Evolutionary conservation across 2,113 vertebrate genomes (phyloP).

Genomic region (Bubo scandiacus): DNA sequence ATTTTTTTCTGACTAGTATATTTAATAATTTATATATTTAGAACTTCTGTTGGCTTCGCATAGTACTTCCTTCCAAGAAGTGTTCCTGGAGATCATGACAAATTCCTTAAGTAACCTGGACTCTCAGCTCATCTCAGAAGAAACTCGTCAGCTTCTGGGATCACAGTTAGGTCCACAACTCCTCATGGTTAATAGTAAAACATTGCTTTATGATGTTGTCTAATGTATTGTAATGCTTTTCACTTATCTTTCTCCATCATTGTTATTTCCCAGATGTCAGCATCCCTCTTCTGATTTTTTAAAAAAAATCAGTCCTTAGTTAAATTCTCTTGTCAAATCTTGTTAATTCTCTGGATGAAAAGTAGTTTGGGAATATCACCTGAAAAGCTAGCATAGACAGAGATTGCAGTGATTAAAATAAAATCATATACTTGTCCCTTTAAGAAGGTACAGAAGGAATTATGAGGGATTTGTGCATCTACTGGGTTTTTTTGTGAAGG

Average conservation of each 20-base stretch:
- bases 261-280: neutral
- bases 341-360: neutral
- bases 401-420: neutral
- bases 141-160: neutral
- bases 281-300: neutral
- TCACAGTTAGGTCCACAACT: neutral
- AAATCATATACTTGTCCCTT: neutral
- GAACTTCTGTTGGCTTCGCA: neutral
- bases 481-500: neutral
- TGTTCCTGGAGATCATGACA: neutral
- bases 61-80: neutral
- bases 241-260: neutral
- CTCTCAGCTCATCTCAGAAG: neutral
- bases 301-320: neutral
- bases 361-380: neutral
- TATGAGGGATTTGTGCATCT: neutral
- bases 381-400: neutral
- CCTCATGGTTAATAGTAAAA: neutral
- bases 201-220: neutral
- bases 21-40: neutral
- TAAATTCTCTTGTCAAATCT: neutral
- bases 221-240: neutral
- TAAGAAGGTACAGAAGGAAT: neutral
- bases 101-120: neutral
- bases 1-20: neutral